These are phyloP conservation scores for Pseudococcus viburni DNA, from an alignment of 2,888 invertebrate genomes.

Conservation along the genomic window DNA sequence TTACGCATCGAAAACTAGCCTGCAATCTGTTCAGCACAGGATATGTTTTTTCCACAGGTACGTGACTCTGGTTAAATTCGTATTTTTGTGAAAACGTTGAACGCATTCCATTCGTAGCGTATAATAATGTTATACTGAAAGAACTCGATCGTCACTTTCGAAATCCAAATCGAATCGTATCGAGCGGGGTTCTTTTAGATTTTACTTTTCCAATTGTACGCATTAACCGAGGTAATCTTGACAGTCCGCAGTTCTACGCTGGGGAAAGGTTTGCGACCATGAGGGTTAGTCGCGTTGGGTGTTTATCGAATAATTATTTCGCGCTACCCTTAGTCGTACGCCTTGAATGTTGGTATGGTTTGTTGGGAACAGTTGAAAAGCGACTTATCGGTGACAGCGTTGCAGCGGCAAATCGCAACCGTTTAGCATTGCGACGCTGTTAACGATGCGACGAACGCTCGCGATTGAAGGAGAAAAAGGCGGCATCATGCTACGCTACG, in stretches of 20 bases:
- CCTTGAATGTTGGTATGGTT: too few relatives aligned
- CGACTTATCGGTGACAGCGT: too few relatives aligned
- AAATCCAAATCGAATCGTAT: neutral
- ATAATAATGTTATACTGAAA: neutral
- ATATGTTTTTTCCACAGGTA: conserved; percentile 63
- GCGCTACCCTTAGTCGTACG: too few relatives aligned
- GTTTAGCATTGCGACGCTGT: too few relatives aligned
- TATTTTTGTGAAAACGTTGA: neutral
- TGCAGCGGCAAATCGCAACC: too few relatives aligned
- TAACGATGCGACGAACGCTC: too few relatives aligned
- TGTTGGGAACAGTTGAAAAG: too few relatives aligned
- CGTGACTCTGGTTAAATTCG: neutral
- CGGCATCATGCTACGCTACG: too few relatives aligned
- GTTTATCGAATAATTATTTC: too few relatives aligned
- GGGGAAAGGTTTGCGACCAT: too few relatives aligned
- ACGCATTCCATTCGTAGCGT: neutral
- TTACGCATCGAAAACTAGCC: conserved; percentile 46
- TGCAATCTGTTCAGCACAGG: conserved; percentile 51
- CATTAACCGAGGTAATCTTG: neutral
- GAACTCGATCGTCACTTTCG: neutral
- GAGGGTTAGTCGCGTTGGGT: too few relatives aligned
- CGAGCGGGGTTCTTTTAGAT: neutral
- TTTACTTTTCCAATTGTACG: neutral
- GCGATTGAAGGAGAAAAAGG: too few relatives aligned
- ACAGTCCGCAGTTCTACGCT: neutral